A percentile compares a stretch with the other conserved stretches of the same genome.
Conservation (phyloP, 2,888 invertebrate species). For the Odontocerum albicorne region DNA sequence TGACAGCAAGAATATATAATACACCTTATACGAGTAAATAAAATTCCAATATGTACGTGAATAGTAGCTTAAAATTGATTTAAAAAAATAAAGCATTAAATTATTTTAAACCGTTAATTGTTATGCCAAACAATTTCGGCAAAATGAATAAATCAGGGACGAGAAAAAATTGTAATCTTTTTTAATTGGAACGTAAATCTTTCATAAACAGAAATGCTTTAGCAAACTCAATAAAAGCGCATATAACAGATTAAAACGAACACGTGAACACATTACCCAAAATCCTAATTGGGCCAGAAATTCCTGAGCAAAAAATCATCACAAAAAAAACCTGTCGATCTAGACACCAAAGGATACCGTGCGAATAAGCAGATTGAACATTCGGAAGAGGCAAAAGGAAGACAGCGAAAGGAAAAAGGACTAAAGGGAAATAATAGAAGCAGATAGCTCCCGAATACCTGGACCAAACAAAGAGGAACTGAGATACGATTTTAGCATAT, state of each 20-base stretch:
- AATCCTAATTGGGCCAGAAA: conserved; percentile 32
- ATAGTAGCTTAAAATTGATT: too few relatives aligned
- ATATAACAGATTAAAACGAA: too few relatives aligned
- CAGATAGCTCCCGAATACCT: neutral
- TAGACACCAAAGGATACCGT: conserved; percentile 16
- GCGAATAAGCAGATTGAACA: conserved; percentile 1
- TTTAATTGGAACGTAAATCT: conserved; percentile 11
- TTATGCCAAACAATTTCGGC: too few relatives aligned
- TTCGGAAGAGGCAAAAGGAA: conserved; percentile 2
- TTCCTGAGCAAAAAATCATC: conserved; percentile 24
- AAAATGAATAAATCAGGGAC: too few relatives aligned
- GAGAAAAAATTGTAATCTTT: conserved; percentile 2
- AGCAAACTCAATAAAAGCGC: too few relatives aligned
- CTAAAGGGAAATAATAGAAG: neutral
- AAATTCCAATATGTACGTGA: too few relatives aligned
- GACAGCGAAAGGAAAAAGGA: neutral
- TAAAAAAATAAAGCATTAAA: too few relatives aligned
- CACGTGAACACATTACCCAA: too few relatives aligned
- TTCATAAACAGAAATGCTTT: too few relatives aligned
- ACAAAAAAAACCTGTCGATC: conserved; percentile 25
- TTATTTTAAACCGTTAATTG: too few relatives aligned
- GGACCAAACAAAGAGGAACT: conserved; percentile 17
- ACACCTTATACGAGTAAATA: too few relatives aligned
- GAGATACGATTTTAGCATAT: conserved; percentile 26
- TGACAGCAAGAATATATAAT: too few relatives aligned